Evolutionary conservation across 2,797 vertebrate genomes (phyloP).

Genomic region (Monodelphis domestica): DNA sequence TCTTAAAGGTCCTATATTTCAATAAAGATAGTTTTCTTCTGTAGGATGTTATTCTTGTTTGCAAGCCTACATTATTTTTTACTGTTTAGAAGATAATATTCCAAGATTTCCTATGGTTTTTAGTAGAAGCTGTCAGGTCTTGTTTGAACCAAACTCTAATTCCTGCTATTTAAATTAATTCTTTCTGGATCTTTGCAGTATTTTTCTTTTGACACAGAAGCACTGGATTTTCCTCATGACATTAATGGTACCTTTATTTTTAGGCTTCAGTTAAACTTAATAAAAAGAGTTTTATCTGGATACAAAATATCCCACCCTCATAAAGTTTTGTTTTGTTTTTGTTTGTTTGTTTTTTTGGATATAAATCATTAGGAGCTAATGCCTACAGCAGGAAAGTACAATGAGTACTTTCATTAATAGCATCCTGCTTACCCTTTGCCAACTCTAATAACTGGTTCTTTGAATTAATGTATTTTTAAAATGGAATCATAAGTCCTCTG

Average conservation of each 20-base stretch:
- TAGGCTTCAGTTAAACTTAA: not conserved
- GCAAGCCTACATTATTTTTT: not conserved
- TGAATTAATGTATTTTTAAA: constrained; percentile 39
- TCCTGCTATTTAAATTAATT: not conserved
- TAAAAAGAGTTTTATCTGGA: not conserved
- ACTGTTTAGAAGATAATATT: not conserved
- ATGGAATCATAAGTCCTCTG: constrained; percentile 17
- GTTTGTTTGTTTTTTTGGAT: not conserved
- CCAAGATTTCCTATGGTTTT: not conserved
- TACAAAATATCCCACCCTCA: not conserved
- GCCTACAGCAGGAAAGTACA: not conserved
- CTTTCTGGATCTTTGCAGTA: not conserved
- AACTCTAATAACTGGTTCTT: constrained; percentile 10
- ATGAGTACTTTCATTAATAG: constrained; percentile 28
- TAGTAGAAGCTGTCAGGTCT: not conserved
- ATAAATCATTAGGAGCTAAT: not conserved
- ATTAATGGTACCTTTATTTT: not conserved
- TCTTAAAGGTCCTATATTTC: not conserved
- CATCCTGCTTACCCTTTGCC: constrained; percentile 29
- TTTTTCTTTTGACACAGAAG: not conserved
- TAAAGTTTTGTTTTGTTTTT: not conserved
- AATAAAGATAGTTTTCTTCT: not conserved
- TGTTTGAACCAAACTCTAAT: not conserved
- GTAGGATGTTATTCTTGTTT: not conserved
- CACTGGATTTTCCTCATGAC: not conserved